Conservation (phyloP, 2,797 vertebrate species). For the Mormyrus hasselquistii region DNA sequence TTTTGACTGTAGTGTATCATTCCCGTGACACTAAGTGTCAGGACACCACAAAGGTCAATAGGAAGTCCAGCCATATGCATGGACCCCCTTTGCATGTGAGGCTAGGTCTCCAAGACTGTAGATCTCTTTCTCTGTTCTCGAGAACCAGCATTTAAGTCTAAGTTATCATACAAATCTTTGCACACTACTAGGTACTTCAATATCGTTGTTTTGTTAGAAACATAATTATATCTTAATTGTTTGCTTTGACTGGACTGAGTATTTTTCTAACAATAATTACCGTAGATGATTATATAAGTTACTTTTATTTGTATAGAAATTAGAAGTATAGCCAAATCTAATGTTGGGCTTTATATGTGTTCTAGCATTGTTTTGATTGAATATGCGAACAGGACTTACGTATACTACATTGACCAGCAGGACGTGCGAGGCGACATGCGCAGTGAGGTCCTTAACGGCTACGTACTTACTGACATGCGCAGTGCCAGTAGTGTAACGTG, state of each 20-base stretch:
- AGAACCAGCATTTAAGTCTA: neutral
- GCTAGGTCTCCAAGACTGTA: neutral
- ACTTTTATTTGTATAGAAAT: neutral
- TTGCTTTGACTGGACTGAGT: neutral
- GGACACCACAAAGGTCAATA: neutral
- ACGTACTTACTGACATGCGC: neutral
- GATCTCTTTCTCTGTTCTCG: neutral
- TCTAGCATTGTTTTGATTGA: neutral
- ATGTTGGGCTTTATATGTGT: neutral
- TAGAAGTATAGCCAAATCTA: neutral
- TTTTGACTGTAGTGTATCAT: neutral
- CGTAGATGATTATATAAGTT: neutral
- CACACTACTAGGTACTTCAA: neutral
- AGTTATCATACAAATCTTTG: neutral
- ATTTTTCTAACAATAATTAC: neutral
- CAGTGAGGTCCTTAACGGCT: neutral
- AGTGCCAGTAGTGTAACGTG: slow-evolving; percentile 2
- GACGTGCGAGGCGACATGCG: slow-evolving; percentile 17
- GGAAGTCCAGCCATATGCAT: neutral
- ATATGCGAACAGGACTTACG: neutral
- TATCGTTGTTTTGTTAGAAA: neutral
- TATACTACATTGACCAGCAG: slow-evolving; percentile 46
- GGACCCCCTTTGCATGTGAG: neutral
- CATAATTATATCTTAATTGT: neutral
- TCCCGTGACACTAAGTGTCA: neutral